phyloP scores from a whole-genome alignment of 2,888 invertebrate genomes.

The Dinocampus coccinellae region DNA sequence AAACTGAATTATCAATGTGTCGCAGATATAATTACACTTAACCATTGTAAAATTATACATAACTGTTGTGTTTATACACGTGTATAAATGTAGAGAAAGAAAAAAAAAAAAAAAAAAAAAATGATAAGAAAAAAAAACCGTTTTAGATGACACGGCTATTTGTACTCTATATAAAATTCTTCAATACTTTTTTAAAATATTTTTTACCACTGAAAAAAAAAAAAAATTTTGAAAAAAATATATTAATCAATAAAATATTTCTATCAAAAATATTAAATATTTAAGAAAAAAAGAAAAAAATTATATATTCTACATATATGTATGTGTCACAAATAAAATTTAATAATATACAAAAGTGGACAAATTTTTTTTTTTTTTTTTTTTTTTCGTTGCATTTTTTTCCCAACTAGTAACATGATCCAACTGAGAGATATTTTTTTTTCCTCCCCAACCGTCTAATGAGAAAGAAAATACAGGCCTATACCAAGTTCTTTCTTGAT shows the following conservation, averaged over 20 bases:
- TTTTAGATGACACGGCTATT: background rate
- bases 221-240: slow-evolving; percentile 15
- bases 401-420: slow-evolving; percentile 66
- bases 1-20: slow-evolving; percentile 43
- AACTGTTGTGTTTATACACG: slow-evolving; percentile 8
- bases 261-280: too few relatives aligned
- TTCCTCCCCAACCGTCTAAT: slow-evolving; percentile 51
- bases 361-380: too few relatives aligned
- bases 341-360: slow-evolving; percentile 33
- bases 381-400: slow-evolving; percentile 53
- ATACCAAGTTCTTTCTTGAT: slow-evolving; percentile 50
- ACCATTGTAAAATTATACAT: slow-evolving; percentile 6
- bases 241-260: too few relatives aligned
- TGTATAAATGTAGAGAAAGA: background rate
- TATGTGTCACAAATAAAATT: too few relatives aligned
- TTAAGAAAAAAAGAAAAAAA: too few relatives aligned
- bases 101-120: background rate
- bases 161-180: background rate
- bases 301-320: too few relatives aligned
- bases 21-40: slow-evolving; percentile 34
- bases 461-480: slow-evolving; percentile 61
- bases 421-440: slow-evolving; percentile 49
- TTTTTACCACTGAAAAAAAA: background rate
- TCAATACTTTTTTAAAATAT: background rate
- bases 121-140: slow-evolving; percentile 14